phyloP scores from a whole-genome alignment of 2,113 vertebrate species.

The Coreoperca whiteheadi region DNA sequence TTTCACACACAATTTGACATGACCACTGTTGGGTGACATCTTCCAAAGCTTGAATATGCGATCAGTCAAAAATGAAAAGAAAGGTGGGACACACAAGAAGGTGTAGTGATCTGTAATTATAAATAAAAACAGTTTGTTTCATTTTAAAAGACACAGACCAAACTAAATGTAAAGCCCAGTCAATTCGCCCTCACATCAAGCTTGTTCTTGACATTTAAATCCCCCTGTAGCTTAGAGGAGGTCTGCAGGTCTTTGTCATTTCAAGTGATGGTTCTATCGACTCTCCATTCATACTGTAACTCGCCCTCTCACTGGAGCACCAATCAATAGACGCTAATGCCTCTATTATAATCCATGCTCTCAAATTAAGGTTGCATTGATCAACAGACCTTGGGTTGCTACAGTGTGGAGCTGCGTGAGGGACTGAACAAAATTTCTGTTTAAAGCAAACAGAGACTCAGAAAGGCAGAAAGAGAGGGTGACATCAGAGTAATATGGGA shows the following conservation, averaged over 20 bases:
- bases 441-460: constrained; percentile 32
- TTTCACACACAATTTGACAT: neutral
- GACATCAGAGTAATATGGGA: constrained; percentile 24
- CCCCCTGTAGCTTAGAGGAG: constrained; percentile 28
- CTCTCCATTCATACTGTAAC: constrained; percentile 66
- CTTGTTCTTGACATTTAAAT: constrained; percentile 73
- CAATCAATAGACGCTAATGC: constrained; percentile 81
- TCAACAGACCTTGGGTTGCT: constrained; percentile 59
- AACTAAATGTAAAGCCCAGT: constrained; percentile 10
- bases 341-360: constrained; percentile 81
- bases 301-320: constrained; percentile 41
- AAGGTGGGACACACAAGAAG: constrained; percentile 3
- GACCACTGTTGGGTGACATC: neutral
- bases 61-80: neutral
- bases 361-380: constrained; percentile 82
- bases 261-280: constrained; percentile 77
- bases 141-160: constrained; percentile 4
- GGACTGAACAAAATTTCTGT: constrained; percentile 32
- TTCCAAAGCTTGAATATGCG: neutral
- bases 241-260: constrained; percentile 67
- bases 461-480: neutral
- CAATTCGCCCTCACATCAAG: constrained; percentile 28
- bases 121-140: neutral
- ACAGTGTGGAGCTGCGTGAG: constrained; percentile 43
- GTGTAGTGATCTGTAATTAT: neutral